Base-by-base conservation (phyloP, 2,113 vertebrate species). In the Manacus vitellinus region DNA sequence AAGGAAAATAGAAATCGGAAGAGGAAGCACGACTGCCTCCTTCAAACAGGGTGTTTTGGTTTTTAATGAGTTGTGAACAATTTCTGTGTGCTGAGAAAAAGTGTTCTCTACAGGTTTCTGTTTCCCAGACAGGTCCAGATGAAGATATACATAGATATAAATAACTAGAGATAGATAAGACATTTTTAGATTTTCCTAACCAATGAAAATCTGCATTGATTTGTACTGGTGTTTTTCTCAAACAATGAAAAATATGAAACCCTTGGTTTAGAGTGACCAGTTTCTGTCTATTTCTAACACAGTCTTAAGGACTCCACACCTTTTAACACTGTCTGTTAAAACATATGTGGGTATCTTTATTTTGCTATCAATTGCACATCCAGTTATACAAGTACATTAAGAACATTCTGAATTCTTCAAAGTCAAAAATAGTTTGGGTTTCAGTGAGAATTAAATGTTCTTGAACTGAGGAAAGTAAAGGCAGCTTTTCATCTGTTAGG, bases 111-210 rank as follows among this genome's bases (percentile, higher is more conserved):
- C 86, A 85, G 80, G 82, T 97, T 97, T 97, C 67, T 97, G 82
- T 94, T 94, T 96, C 84, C 77, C 94, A 96, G 89, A 49, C 58
- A 82, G 91, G 52, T 89, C 68, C 89, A 94, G 93, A 91, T 84
- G 94, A 97, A 96, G 92, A 95, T 97, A 97, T 62, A 90, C 74
- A 67, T 97, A 96, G 92, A 91, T 94, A 95, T 91, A 91, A 78
- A 90, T 88, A 94, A 68, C 59, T 65, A 93, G n/a, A 81, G 51
- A 65, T 86, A 88, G 95, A 92, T 67, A 91, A 91, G 65, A 90
- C 79, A 65, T 97, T 98, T 98, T 98, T 98, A 97, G 96, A 96
- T 97, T 98, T 98, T 98, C 96, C 89, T 97, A 97, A 94, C 88
- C 94, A 96, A 97, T 96, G 97, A 97, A 98, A 97, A 97, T 94